Base-by-base conservation (phyloP, 2,888 invertebrate genomes). In the Ischnura elegans region DNA sequence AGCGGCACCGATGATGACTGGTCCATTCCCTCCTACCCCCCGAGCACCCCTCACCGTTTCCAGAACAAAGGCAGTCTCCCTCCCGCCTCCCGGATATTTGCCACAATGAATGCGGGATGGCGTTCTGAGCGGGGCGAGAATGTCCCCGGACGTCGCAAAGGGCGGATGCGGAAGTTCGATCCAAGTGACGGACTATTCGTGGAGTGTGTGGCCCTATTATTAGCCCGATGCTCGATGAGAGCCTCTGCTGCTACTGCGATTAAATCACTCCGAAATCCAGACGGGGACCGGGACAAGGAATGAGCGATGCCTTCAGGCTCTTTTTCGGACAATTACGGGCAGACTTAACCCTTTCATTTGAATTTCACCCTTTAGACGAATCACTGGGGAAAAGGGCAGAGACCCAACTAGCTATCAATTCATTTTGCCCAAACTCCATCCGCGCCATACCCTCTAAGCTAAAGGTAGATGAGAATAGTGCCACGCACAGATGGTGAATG, bases 261-360 rank as follows among this genome's bases (percentile, higher is more conserved):
- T 76, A 76, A 76, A 76, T 76, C 76, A 76, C 76, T 29, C 76
- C 76, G 36, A 76, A 76, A 36, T 76, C 76, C 76, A 29, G n/a
- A 8, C 29, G 6, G 13, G 29, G 10, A 51, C 76, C 76, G 13
- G 36, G 76, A 16, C 61, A 36, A 36, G 76, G 13, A 76, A 76
- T 36, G 36, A 36, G 29, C 29, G 76, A 76, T 76, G 13, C 76
- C 76, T n/a, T n/a, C n/a, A n/a, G n/a, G n/a, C n/a, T n/a, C 29
- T 29, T 61, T 76, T 36, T 29, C 8, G 76, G 76, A 36, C 76
- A 76, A 36, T 61, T 76, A 76, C 10, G 76, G 36, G 13, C 29
- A 2, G 29, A n/a, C n/a, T n/a, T 29, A 19, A 3, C n/a, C 13
- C 51, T 19, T 19, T 36, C 61, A 25, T 25, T n/a, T 76, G 13